Percentiles rank a stretch among this genome's conserved stretches.
phyloP scores from a whole-genome alignment of 2,797 vertebrate species.

The Adrianichthys oophorus region DNA sequence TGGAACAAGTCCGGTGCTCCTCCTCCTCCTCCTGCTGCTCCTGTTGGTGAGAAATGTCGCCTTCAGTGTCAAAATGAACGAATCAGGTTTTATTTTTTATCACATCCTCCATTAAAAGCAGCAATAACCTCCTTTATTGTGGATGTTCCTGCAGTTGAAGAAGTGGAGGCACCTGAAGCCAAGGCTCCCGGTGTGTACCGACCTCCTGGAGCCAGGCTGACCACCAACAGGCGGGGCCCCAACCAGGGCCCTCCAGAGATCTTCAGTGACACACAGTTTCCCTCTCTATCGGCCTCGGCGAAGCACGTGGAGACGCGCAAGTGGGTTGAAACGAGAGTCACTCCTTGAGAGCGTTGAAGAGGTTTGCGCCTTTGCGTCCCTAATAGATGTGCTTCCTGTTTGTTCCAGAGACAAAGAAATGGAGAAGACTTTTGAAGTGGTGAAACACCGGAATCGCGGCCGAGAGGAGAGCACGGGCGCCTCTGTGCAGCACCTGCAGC shows the following conservation, averaged over 20 bases:
- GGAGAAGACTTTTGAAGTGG: conserved; percentile 98
- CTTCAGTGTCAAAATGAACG: too few relatives aligned
- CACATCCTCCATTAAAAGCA: too few relatives aligned
- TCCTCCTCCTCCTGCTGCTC: conserved; percentile 75
- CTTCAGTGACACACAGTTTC: conserved; percentile 92
- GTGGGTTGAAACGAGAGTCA: conserved; percentile 70
- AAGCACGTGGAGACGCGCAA: conserved; percentile 96
- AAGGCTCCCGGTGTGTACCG: conserved; percentile 91
- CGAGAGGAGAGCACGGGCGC: conserved; percentile 87
- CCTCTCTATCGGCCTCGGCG: conserved; percentile 90
- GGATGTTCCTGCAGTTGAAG: conserved; percentile 58
- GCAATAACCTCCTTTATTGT: neutral
- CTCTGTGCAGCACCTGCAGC: conserved; percentile 90
- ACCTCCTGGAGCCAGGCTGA: conserved; percentile 90
- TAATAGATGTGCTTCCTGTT: too few relatives aligned
- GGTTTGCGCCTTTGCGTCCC: too few relatives aligned
- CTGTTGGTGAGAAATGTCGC: conserved; percentile 15
- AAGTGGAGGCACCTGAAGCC: conserved; percentile 85
- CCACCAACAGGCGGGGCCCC: conserved; percentile 74
- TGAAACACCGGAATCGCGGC: conserved; percentile 94
- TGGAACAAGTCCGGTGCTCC: conserved; percentile 91
- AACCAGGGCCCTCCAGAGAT: conserved; percentile 94
- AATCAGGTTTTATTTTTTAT: too few relatives aligned
- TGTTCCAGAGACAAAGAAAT: conserved; percentile 91
- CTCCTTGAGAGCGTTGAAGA: neutral